These are phyloP conservation scores for Pogonocherus hispidulus DNA, from an alignment of 2,888 invertebrate genomes.

Conservation along the genomic window DNA sequence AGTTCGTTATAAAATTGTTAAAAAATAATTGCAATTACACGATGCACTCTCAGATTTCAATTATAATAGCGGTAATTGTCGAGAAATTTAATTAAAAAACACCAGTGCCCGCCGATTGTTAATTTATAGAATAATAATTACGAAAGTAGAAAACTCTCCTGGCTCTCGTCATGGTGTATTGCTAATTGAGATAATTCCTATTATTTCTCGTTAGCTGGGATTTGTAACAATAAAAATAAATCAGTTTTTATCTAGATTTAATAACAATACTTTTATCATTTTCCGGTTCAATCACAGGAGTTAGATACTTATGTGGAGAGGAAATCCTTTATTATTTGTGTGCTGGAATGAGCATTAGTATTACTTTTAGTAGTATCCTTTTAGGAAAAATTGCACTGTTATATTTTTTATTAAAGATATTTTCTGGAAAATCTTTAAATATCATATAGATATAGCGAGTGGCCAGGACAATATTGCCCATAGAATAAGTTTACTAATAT, in stretches of 20 bases:
- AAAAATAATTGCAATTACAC: conserved; percentile 15
- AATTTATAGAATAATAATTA: conserved; percentile 13
- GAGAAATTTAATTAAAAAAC: conserved; percentile 17
- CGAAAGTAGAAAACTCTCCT: conserved; percentile 10
- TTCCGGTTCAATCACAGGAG: not conserved
- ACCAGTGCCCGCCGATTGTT: not conserved
- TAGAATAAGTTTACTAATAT: no score
- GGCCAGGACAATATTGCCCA: no score
- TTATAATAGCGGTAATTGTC: conserved; percentile 6
- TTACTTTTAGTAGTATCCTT: no score
- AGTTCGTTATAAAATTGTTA: not conserved
- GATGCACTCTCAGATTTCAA: conserved; percentile 12
- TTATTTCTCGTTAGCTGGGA: not conserved
- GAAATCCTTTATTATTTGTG: no score
- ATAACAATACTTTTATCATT: not conserved
- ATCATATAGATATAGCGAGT: no score
- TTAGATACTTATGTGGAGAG: no score
- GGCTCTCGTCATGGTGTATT: not conserved
- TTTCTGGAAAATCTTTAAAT: no score
- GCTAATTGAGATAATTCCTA: conserved; percentile 5
- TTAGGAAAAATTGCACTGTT: no score
- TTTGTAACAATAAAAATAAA: not conserved
- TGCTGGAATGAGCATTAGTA: no score
- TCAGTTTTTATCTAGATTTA: not conserved
- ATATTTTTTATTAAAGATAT: no score